Evolutionary conservation across 2,888 invertebrate species (phyloP).

Genomic region (Agrilus biguttatus): DNA sequence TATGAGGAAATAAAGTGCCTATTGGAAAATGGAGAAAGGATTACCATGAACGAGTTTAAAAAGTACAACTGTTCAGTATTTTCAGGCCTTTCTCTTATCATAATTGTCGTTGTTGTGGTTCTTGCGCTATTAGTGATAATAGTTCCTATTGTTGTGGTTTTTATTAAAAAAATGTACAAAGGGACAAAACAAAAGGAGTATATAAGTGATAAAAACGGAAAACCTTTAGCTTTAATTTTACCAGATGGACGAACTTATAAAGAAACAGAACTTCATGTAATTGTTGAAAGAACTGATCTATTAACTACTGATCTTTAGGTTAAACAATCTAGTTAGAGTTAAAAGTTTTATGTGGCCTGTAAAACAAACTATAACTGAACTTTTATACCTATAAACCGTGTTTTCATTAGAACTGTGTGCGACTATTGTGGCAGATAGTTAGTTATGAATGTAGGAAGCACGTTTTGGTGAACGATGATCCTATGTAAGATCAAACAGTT

Average conservation of each 20-base stretch:
- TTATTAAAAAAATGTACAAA: constrained; percentile 26
- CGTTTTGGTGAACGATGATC: no score
- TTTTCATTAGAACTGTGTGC: no score
- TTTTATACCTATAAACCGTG: no score
- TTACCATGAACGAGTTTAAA: constrained; percentile 21
- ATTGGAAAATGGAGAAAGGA: constrained; percentile 13
- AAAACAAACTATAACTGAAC: no score
- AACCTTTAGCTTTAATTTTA: constrained; percentile 50
- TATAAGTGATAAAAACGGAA: constrained; percentile 42
- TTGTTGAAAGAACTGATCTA: constrained; percentile 71
- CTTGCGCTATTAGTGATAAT: constrained; percentile 34
- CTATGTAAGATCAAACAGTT: no score
- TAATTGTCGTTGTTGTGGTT: constrained; percentile 29
- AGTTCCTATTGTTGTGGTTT: constrained; percentile 24
- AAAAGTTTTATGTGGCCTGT: no score
- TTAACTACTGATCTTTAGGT: constrained; percentile 60
- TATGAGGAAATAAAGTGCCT: constrained; percentile 23
- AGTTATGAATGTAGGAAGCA: no score
- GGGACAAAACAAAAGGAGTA: constrained; percentile 25
- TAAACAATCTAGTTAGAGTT: not conserved
- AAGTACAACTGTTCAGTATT: constrained; percentile 21
- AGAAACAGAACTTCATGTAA: constrained; percentile 75
- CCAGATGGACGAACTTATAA: constrained; percentile 71
- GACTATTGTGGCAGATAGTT: no score
- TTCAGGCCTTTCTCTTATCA: constrained; percentile 22